phyloP scores from a whole-genome alignment of 2,888 invertebrate genomes.

The Morpho helenor region DNA sequence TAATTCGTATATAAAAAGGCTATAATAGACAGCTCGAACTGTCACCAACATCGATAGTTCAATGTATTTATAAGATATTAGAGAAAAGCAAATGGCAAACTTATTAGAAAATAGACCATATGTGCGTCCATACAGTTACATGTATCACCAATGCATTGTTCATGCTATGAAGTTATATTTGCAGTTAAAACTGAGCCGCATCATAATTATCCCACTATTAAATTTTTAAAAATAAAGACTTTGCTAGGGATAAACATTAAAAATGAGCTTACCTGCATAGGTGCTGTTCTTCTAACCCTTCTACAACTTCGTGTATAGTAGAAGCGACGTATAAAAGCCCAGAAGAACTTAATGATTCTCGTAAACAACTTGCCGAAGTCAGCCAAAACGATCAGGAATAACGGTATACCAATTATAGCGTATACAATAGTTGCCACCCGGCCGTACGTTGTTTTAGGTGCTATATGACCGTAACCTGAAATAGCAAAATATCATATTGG shows the following conservation, averaged over 20 bases:
- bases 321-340: constrained; percentile 90
- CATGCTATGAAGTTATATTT: too few relatives aligned
- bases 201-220: too few relatives aligned
- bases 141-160: too few relatives aligned
- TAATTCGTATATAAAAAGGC: background rate
- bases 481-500: constrained; percentile 16
- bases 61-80: too few relatives aligned
- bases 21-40: background rate
- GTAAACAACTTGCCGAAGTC: constrained; percentile 97
- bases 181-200: too few relatives aligned
- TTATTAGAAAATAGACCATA: too few relatives aligned
- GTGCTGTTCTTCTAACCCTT: constrained; percentile 85
- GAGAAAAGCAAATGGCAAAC: too few relatives aligned
- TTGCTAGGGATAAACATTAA: background rate
- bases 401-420: constrained; percentile 96
- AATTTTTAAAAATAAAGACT: background rate
- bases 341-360: constrained; percentile 91
- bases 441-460: constrained; percentile 93
- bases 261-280: constrained; percentile 80
- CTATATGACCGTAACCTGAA: constrained; percentile 97
- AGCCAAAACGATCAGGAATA: constrained; percentile 95
- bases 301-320: constrained; percentile 93
- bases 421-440: constrained; percentile 94
- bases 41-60: too few relatives aligned
- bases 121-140: too few relatives aligned